These are phyloP conservation scores for Diabrotica balteata DNA, from an alignment of 2,888 invertebrate species.

Conservation along the genomic window DNA sequence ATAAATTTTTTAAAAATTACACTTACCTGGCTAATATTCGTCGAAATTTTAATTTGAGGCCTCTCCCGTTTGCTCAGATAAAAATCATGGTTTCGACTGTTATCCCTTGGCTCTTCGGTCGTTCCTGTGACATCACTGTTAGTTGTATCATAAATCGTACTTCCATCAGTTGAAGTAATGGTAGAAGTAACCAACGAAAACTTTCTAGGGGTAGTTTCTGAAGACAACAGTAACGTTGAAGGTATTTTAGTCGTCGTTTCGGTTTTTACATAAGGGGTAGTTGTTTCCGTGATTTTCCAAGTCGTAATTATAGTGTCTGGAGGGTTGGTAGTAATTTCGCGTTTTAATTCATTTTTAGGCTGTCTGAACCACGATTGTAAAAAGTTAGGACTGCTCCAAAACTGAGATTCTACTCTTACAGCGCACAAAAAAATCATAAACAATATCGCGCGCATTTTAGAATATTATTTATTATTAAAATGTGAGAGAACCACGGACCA, in stretches of 20 bases:
- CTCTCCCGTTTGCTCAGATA: slow-evolving; percentile 57
- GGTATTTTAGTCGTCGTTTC: slow-evolving; percentile 19
- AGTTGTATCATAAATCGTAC: slow-evolving; percentile 65
- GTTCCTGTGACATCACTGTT: slow-evolving; percentile 64
- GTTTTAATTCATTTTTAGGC: slow-evolving; percentile 49
- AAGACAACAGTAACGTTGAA: slow-evolving; percentile 15
- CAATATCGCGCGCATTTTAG: slow-evolving; percentile 47
- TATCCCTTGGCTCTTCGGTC: slow-evolving; percentile 62
- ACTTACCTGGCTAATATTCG: slow-evolving; percentile 59
- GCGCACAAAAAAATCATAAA: slow-evolving; percentile 49
- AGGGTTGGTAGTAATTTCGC: slow-evolving; percentile 37
- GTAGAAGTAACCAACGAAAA: slow-evolving; percentile 33
- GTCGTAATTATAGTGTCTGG: slow-evolving; percentile 23
- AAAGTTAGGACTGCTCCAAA: slow-evolving; percentile 55
- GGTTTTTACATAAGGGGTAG: slow-evolving; percentile 16
- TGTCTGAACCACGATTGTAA: slow-evolving; percentile 53
- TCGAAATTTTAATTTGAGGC: slow-evolving; percentile 57
- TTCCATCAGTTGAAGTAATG: slow-evolving; percentile 46
- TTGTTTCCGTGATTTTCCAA: slow-evolving; percentile 27
- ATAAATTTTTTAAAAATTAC: neutral
- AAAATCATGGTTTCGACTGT: slow-evolving; percentile 62
- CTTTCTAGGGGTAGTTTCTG: slow-evolving; percentile 34
- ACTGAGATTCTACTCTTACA: slow-evolving; percentile 51
- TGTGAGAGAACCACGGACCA: slow-evolving; percentile 41
- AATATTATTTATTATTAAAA: slow-evolving; percentile 9